Evolutionary conservation across 2,113 vertebrate genomes (phyloP).

Genomic region (Rhodinocichla rosea): DNA sequence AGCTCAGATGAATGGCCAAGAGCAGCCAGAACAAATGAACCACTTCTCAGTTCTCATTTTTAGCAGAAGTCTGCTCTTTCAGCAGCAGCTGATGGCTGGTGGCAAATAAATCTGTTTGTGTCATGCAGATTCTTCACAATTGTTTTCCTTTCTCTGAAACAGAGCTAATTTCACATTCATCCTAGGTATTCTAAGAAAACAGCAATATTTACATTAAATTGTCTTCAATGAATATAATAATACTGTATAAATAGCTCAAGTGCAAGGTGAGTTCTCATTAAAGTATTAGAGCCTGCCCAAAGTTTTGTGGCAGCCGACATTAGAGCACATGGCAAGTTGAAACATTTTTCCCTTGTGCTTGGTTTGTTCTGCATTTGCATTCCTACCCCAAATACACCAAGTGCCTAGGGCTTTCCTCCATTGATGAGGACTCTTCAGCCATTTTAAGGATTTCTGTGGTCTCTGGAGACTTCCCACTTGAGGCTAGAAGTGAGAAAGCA

Average conservation of each 20-base stretch:
- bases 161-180: neutral
- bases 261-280: neutral
- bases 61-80: neutral
- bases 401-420: neutral
- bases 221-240: neutral
- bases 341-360: neutral
- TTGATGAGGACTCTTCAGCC: neutral
- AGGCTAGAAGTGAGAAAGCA: neutral
- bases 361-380: neutral
- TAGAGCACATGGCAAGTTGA: neutral
- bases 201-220: neutral
- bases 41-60: neutral
- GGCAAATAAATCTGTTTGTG: neutral
- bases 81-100: neutral
- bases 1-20: neutral
- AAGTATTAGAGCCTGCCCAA: neutral
- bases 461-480: neutral
- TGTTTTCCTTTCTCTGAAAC: neutral
- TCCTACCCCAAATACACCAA: neutral
- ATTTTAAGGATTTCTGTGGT: constrained; percentile 39
- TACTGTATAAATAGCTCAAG: neutral
- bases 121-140: neutral
- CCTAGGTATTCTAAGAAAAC: neutral
- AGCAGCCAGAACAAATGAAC: neutral
- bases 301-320: neutral